Conservation (phyloP, 2,797 vertebrate species). For the Eulemur mongoz region DNA sequence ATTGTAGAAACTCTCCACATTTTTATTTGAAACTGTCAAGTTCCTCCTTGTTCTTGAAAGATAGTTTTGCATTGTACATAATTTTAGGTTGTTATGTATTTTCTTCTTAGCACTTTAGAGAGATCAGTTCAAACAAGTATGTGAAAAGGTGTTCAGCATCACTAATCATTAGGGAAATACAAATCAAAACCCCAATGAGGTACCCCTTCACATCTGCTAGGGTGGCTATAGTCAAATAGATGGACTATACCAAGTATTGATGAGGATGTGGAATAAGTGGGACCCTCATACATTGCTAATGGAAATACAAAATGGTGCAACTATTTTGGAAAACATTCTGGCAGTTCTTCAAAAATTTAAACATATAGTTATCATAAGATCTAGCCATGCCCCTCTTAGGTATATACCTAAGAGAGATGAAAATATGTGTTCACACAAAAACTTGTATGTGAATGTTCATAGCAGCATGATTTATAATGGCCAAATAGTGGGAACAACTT, state of each 20-base stretch:
- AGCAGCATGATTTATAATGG: neutral
- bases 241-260: too few relatives aligned
- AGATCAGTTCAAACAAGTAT: neutral
- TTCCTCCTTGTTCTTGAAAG: neutral
- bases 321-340: neutral
- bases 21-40: neutral
- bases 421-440: neutral
- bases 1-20: neutral
- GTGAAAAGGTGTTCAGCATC: neutral
- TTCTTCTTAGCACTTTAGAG: neutral
- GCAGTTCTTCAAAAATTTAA: neutral
- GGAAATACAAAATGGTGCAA: too few relatives aligned
- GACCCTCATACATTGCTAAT: too few relatives aligned
- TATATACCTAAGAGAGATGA: neutral
- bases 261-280: too few relatives aligned
- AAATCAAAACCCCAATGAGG: too few relatives aligned
- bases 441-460: neutral
- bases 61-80: too few relatives aligned
- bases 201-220: too few relatives aligned
- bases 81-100: too few relatives aligned
- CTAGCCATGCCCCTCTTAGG: neutral
- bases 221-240: too few relatives aligned
- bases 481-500: neutral
- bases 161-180: neutral
- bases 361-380: neutral